Evolutionary conservation across 2,113 vertebrate species (phyloP), one percentile per base, ranked within the genome.

Genomic region (Lichenostomus cassidix): DNA sequence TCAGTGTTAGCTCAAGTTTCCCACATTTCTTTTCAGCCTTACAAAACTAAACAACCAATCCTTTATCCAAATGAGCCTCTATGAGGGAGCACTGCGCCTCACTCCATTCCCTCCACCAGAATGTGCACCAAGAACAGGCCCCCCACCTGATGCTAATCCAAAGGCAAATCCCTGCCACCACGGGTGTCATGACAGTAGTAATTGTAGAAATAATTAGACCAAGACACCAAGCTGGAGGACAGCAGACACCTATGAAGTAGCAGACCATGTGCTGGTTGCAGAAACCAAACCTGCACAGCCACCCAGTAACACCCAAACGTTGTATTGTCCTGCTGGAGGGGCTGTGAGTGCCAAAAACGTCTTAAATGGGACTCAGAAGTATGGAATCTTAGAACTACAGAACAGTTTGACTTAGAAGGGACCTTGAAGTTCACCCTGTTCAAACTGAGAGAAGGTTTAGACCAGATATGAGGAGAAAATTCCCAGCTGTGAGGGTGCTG

Each of bases 401-500:
- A 59, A 59, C 0, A 21, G 29, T 17, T 42, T 22, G 10, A 58
- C 37, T 50, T 31, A 25, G 17, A 59, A 73, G 21, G 15, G 27
- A 80, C 9, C 58, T 56, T 42, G 50, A 65, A 73, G 35, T 8
- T 23, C 44, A 50, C 15, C 37, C 27, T 5, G 3, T 19, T 5
- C 37, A 77, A 52, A 86, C 1, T 68, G 53, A 68, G 21, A 59
- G 9, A 50, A 41, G 10, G 24, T 67, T 86, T 42, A 50, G 25
- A 42, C 31, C 15, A 41, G 15, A 24, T 25, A 65, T 9, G 10
- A 47, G 16, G 24, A 7, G 42, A 35, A 35, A 25, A 42, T 5
- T 67, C 20, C 25, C 42, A 8, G 0, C 31, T 58, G 24, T 13
- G 52, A 67, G 25, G 13, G 24, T 58, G 35, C 12, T 0, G 0